Conservation (phyloP, 2,888 invertebrate species). For the Pristionchus mayeri region DNA sequence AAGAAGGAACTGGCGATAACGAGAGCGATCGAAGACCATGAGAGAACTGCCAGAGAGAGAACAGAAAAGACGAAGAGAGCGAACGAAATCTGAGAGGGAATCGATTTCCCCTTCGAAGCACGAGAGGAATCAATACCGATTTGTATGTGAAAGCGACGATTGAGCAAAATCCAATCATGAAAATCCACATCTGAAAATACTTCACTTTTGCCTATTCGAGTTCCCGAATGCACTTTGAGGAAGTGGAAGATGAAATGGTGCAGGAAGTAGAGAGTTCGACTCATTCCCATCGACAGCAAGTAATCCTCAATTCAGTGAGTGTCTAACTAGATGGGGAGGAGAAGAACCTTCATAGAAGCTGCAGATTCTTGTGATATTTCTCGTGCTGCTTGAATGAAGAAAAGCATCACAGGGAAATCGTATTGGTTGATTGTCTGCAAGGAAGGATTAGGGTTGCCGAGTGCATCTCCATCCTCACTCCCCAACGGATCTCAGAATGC, state of each 20-base stretch:
- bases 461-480: background rate
- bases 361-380: background rate
- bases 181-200: background rate
- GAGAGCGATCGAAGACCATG: background rate
- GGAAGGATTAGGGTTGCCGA: too few species aligned
- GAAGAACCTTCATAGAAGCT: background rate
- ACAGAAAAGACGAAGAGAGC: background rate
- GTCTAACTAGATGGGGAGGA: background rate
- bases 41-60: background rate
- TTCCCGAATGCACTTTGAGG: background rate
- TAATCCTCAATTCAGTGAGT: conserved; percentile 12
- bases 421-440: background rate
- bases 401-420: background rate
- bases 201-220: background rate
- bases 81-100: background rate
- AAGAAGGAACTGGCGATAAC: background rate
- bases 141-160: background rate
- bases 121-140: background rate
- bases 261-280: background rate
- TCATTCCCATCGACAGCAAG: conserved; percentile 40
- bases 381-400: conserved; percentile 1
- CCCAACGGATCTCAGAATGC: too few species aligned
- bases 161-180: background rate
- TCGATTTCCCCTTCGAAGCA: background rate
- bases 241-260: conserved; percentile 22